A percentile compares a stretch with the other conserved stretches of the same genome.
Conservation (phyloP, 2,797 vertebrate genomes). For the Eremophila alpestris region DNA sequence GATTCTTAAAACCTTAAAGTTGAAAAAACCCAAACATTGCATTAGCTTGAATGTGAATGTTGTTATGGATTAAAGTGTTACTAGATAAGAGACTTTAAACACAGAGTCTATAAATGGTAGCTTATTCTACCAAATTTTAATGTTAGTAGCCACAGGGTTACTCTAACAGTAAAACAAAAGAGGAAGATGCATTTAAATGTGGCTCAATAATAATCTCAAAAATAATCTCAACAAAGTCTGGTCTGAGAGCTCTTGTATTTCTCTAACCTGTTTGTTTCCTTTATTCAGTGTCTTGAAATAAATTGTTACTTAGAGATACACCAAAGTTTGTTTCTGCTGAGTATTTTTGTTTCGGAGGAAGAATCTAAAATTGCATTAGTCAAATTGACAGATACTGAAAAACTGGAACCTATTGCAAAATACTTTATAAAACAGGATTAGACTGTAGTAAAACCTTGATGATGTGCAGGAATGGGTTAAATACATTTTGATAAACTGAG, state of each 20-base stretch:
- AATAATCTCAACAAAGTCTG: neutral
- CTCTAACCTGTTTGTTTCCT: neutral
- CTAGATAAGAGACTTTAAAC: neutral
- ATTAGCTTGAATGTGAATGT: neutral
- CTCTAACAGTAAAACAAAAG: neutral
- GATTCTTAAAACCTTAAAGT: neutral
- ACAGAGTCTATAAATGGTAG: neutral
- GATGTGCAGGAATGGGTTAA: neutral
- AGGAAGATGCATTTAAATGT: neutral
- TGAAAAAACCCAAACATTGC: neutral
- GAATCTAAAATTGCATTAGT: neutral
- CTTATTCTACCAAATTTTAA: neutral
- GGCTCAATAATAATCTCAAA: no score
- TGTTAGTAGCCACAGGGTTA: neutral
- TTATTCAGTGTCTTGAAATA: neutral
- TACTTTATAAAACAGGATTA: neutral
- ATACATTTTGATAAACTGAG: neutral
- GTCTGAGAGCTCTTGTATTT: neutral
- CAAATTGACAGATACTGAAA: neutral
- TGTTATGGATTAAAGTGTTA: neutral
- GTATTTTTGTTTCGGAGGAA: neutral
- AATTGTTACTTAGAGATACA: neutral
- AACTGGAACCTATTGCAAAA: neutral
- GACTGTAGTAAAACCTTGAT: neutral
- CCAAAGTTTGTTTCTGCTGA: neutral